Evolutionary conservation across 1,140 invertebrate species (phyloP), one percentile per base, ranked within the genome.

Genomic region (Ridgeia piscesae): DNA sequence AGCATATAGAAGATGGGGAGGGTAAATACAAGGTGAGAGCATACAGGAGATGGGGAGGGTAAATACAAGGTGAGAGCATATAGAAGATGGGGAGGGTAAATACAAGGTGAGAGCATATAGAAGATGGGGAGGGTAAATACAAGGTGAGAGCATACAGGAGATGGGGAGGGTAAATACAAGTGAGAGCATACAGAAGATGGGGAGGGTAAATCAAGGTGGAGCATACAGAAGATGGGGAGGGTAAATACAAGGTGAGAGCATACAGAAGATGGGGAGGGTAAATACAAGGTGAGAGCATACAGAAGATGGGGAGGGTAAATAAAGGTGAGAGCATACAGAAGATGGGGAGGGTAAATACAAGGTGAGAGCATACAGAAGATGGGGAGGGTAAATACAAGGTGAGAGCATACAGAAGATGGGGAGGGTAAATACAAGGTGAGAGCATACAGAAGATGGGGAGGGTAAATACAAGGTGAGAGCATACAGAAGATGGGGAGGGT

Each of bases 141-240:
- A 97, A 98, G 96, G 99, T 99, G 97, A 96, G 97, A 93, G 33
- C 34, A 17, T 99, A 97, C 98, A 99, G 97, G 98, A 99, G 94
- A n/a, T n/a, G 98, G 98, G 89, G 99, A 99, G 97, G 99, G 99
- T 94, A 99, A 99, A 97, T 99, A 99, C 95, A n/a, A n/a, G n/a
- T n/a, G n/a, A n/a, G n/a, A n/a, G n/a, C 94, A 98, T 99, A 11
- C 98, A 99, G 97, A 99, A 99, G 97, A 98, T 99, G 94, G 98
- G 98, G 89, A 99, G 97, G 99, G 99, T 94, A 99, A 99, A 97
- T 99, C 95, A 97, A 98, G 96, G 99, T 99, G 97, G 97, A 93
- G 33, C 34, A 17, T 99, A 97, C 98, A 99, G 97, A 98, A 99
- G 94, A n/a, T n/a, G 98, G 98, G 89, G 99, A 99, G 97, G 99